A percentile compares a stretch with the other conserved stretches of the same genome.
Conservation (phyloP, 2,888 invertebrate genomes). For the Escarpia spicata region DNA sequence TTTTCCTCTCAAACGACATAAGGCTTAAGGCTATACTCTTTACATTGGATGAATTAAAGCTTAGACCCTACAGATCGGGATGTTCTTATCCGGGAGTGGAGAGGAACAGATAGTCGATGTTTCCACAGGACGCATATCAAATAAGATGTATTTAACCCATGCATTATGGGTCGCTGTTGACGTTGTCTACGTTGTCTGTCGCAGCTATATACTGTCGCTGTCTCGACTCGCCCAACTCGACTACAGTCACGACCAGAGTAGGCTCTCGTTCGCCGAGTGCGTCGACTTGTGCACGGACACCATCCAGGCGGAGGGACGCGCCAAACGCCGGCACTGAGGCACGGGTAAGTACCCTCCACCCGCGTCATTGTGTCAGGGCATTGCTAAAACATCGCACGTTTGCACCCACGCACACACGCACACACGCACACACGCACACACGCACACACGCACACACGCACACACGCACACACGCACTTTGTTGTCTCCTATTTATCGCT, state of each 20-base stretch:
- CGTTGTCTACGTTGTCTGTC: not conserved
- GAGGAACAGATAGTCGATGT: not conserved
- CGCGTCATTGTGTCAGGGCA: not conserved
- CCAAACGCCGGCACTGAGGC: constrained; percentile 73
- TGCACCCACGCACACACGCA: not conserved
- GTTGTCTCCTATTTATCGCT: too few species aligned
- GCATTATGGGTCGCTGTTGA: not conserved
- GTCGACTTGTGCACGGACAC: constrained; percentile 89
- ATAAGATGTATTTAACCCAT: not conserved
- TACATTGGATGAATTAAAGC: too few species aligned
- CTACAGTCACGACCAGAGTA: constrained; percentile 72
- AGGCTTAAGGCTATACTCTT: too few species aligned
- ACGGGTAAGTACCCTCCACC: not conserved
- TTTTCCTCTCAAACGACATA: not conserved
- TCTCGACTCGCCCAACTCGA: constrained; percentile 80
- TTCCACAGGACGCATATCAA: not conserved
- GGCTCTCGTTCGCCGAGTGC: constrained; percentile 77
- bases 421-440: not conserved
- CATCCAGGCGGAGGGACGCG: constrained; percentile 90
- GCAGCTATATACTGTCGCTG: constrained; percentile 88
- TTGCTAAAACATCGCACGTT: not conserved
- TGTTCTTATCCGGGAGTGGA: not conserved
- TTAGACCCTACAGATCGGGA: not conserved
- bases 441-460: too few species aligned
- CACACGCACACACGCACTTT: too few species aligned